A percentile compares a stretch with the other conserved stretches of the same genome.
These are phyloP conservation scores for Nerophis ophidion DNA, from an alignment of 2,113 vertebrate species.

Conservation along the genomic window DNA sequence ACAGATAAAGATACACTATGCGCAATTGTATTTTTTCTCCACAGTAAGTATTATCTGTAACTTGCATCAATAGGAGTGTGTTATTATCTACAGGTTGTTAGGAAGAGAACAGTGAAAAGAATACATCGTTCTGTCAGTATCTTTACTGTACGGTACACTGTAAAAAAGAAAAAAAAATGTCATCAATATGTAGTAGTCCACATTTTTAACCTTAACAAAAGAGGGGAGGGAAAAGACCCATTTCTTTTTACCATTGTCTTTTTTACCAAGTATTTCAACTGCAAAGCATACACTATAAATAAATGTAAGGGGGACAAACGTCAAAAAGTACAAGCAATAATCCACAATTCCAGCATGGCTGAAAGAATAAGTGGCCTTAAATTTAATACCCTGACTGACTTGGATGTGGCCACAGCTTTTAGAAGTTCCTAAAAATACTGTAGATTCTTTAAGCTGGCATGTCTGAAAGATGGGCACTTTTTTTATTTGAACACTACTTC, in stretches of 20 bases:
- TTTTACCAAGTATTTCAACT: constrained; percentile 48
- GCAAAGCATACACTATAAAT: constrained; percentile 78
- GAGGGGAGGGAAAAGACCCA: background rate
- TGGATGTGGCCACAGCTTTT: constrained; percentile 52
- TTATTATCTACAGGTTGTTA: constrained; percentile 71
- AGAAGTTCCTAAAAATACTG: constrained; percentile 60
- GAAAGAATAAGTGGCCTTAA: constrained; percentile 64
- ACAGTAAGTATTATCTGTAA: constrained; percentile 71
- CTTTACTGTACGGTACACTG: constrained; percentile 67
- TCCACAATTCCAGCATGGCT: constrained; percentile 70
- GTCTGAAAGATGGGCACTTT: constrained; percentile 31
- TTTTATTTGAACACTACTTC: constrained; percentile 57
- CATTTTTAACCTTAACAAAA: constrained; percentile 53
- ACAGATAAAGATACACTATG: constrained; percentile 78
- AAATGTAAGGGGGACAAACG: constrained; percentile 49
- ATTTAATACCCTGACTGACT: constrained; percentile 44
- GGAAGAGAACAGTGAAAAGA: constrained; percentile 66
- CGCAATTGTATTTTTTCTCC: constrained; percentile 51
- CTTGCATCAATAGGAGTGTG: constrained; percentile 62
- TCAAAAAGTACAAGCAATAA: constrained; percentile 64
- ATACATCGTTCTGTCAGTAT: constrained; percentile 66
- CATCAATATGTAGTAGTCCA: constrained; percentile 67
- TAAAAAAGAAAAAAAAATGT: constrained; percentile 49
- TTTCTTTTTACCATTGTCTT: no score
- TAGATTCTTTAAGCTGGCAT: constrained; percentile 43